Evolutionary conservation across 1,140 invertebrate species (phyloP).

Genomic region (Trinorchestia longiramus): DNA sequence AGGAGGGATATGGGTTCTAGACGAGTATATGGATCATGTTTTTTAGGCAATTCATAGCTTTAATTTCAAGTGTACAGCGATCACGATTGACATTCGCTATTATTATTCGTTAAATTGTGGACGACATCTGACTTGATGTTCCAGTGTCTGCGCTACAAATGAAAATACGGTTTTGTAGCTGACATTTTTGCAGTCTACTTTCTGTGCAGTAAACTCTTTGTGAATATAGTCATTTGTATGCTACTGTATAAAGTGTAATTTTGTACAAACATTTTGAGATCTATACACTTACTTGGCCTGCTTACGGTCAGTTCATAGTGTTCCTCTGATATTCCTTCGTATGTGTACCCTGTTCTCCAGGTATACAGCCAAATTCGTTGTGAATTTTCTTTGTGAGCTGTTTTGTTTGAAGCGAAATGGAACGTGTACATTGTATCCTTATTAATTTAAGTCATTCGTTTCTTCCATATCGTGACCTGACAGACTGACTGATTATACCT

Average conservation of each 20-base stretch:
- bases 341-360: background rate
- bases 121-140: background rate
- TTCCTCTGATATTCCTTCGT: background rate
- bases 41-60: background rate
- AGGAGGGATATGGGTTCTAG: background rate
- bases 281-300: background rate
- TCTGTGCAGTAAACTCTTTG: background rate
- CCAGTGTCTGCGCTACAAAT: background rate
- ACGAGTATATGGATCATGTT: background rate
- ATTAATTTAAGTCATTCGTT: background rate
- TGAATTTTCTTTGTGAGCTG: background rate
- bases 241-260: conserved; percentile 18
- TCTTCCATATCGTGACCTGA: background rate
- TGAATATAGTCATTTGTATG: background rate
- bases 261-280: conserved; percentile 4
- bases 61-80: background rate
- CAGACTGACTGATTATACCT: background rate
- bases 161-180: background rate
- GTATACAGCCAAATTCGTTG: background rate
- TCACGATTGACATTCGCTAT: background rate
- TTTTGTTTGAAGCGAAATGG: background rate
- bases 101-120: background rate
- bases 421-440: too few species aligned
- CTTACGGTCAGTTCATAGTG: background rate
- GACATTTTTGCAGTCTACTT: background rate